phyloP scores from a whole-genome alignment of 2,113 vertebrate genomes.

The Pipra filicauda region DNA sequence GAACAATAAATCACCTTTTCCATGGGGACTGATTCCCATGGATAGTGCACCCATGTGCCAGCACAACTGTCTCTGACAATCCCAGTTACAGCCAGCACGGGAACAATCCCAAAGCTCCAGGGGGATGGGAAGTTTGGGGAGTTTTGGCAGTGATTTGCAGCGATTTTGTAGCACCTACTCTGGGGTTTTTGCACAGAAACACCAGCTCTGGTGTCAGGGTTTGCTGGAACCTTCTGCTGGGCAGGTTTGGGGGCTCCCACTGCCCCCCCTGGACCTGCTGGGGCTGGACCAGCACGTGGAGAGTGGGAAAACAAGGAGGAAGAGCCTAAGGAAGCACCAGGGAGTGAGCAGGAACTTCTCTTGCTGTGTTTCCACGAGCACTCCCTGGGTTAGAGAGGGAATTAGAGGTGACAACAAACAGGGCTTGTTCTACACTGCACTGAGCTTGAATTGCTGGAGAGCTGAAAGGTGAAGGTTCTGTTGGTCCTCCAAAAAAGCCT shows the following conservation, averaged over 20 bases:
- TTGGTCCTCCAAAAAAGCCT: neutral
- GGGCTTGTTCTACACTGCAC: neutral
- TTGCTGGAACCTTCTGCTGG: neutral
- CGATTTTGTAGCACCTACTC: neutral
- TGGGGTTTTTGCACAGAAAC: neutral
- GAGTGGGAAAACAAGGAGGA: neutral
- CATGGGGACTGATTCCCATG: neutral
- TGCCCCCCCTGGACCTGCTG: neutral
- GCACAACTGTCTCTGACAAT: neutral
- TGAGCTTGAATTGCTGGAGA: neutral
- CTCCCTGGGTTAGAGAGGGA: neutral
- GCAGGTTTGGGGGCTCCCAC: neutral
- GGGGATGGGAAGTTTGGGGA: no score
- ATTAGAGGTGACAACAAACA: neutral
- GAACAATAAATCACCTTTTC: neutral
- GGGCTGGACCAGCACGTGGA: neutral
- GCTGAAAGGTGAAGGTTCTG: neutral
- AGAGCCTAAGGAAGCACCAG: neutral
- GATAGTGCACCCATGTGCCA: neutral
- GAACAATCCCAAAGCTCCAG: neutral
- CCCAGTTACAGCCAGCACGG: neutral
- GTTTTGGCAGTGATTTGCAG: neutral
- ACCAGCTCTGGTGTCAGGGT: accelerated
- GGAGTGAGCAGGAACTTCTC: neutral
- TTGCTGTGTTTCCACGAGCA: neutral